Evolutionary conservation across 2,113 vertebrate species (phyloP).

Genomic region (Vulpes vulpes): DNA sequence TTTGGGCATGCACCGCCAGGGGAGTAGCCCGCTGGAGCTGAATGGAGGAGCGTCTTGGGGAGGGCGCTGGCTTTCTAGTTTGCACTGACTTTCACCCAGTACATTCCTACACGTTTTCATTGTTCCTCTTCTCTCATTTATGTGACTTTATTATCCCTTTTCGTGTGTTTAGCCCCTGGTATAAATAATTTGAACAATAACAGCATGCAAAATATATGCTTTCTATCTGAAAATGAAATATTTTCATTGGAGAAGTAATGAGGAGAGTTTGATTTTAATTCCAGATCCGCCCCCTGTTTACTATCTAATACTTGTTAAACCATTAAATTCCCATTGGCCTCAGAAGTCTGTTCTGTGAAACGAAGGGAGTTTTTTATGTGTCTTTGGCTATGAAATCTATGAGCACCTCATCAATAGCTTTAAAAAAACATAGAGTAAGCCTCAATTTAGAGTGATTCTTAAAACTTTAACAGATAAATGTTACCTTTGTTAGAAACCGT

Average conservation of each 20-base stretch:
- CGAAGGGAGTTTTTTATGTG: not conserved
- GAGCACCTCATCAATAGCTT: not conserved
- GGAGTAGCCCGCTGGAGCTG: not conserved
- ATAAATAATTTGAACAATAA: not conserved
- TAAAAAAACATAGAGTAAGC: not conserved
- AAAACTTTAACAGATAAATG: not conserved
- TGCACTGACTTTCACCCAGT: not conserved
- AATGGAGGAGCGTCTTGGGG: not conserved
- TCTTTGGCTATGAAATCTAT: constrained; percentile 5
- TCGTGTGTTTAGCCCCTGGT: not conserved
- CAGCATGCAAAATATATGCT: not conserved
- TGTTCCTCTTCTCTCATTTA: not conserved
- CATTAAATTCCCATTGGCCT: not conserved
- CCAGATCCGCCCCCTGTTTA: not conserved
- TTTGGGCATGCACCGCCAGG: too few species aligned
- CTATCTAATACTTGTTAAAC: not conserved
- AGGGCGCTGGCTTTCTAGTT: too few species aligned
- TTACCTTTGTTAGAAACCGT: not conserved
- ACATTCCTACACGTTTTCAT: not conserved
- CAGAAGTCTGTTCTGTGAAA: not conserved
- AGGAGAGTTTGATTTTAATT: not conserved
- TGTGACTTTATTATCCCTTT: too few species aligned
- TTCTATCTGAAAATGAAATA: not conserved
- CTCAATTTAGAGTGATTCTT: not conserved
- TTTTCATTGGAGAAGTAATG: not conserved